Base-by-base conservation (phyloP, 2,797 vertebrate genomes). In the Cephalopachus bancanus region DNA sequence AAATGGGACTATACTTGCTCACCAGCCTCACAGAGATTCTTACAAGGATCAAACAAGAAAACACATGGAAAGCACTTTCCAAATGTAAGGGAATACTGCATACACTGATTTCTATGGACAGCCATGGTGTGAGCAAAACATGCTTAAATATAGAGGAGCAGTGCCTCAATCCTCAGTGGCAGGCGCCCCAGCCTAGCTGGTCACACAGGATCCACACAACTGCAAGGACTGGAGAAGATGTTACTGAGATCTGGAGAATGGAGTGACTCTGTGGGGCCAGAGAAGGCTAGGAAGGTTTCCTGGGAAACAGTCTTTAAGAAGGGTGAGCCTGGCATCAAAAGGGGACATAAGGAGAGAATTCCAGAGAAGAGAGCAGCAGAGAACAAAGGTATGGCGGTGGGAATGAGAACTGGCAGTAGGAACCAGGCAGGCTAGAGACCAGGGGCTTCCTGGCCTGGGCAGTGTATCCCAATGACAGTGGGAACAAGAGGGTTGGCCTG, bases 141-240 rank as follows among this genome's bases (percentile, higher is more conserved):
- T 3, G 10, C 3, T 30, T n/a, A 30, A 49, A 22, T 7, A 12
- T 11, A 8, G 7, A 10, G 55, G 30, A 33, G 59, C 17, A 28
- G 8, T 0, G 2, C 19, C 16, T 51, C 10, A 1, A 10, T 15
- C 12, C 8, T 10, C 65, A 55, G 4, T 10, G 4, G 5, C 5
- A 37, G 57, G 51, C 10, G 72, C 9, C 22, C 51, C 26, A 5
- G 62, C 19, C 19, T 5, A 16, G 33, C 44, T 4, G 5, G 10
- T 2, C 28, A 17, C 20, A n/a, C 3, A 14, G 44, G 49, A 57
- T 16, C 16, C 49, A 37, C 6, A 1, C 11, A 3, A 81, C 37
- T 51, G 49, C 5, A 15, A 75, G 37, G 49, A 33, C 14, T 44
- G 30, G 4, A 24, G 67, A 33, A n/a, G 9, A 12, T 30, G 59